Base-by-base conservation (phyloP, 2,888 invertebrate species). In the Tiliacea aurago region DNA sequence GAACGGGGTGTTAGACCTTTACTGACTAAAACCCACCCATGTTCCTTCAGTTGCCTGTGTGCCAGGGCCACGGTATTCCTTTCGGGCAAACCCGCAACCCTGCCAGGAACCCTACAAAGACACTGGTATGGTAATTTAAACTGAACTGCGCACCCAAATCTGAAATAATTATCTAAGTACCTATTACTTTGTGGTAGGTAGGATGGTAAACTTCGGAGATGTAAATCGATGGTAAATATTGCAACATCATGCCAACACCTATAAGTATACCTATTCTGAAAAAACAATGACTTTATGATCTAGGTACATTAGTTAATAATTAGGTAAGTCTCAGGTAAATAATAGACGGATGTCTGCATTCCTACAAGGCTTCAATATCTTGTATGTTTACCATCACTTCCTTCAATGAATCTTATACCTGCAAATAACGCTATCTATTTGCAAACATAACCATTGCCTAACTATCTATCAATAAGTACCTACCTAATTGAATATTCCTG, bases 401-500 rank as follows among this genome's bases (percentile, higher is more conserved):
- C 28, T 58, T 23, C 45, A 72, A 33, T 63, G 13, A 58, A 53
- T 45, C n/a, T 49, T 69, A 73, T 65, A 74, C 28, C 33, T 61
- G 13, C 23, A 55, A n/a, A 23, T 49, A 55, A 18, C 23, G 45
- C n/a, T 67, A 43, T 23, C n/a, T 67, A 43, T 33, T 58, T 28
- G 55, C 41, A 76, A 63, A 76, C 43, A 18, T 33, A 67, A 47
- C 53, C 58, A 53, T 67, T 58, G 4, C 43, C 20, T 10, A n/a
- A 41, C 4, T 63, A 53, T 75, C 9, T 13, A 55, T 13, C 9
- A 9, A 41, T 41, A 2, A 15, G 13, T 67, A 75, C 0, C 0
- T 73, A 95, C 96, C 95, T 87, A 96, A 88, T 90, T 96, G 96
- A 71, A 96, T 95, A 87, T 95, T 96, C 81, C 94, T 92, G 63